Conservation (phyloP, 2,888 invertebrate species). For the Nomada flava region DNA sequence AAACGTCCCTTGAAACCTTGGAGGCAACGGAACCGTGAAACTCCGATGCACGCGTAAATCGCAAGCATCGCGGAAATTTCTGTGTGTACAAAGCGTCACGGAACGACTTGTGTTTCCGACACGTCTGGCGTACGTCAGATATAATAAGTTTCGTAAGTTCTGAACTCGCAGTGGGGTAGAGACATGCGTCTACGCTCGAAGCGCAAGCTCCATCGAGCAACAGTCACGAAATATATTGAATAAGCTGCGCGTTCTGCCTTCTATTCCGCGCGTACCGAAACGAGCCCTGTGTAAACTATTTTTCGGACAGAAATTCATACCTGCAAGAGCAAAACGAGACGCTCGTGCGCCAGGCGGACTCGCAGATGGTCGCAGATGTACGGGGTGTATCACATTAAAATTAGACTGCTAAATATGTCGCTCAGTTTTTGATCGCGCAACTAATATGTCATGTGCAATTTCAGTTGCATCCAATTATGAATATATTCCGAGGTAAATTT, state of each 20-base stretch:
- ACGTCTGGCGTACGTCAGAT: background rate
- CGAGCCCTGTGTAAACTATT: constrained; percentile 48
- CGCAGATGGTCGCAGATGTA: constrained; percentile 49
- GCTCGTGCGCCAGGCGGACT: constrained; percentile 14
- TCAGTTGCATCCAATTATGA: too few relatives aligned
- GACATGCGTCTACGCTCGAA: constrained; percentile 1
- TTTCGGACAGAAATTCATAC: constrained; percentile 48
- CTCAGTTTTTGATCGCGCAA: too few relatives aligned
- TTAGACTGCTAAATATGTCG: too few relatives aligned
- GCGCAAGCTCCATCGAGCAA: constrained; percentile 10
- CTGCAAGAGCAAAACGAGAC: constrained; percentile 42
- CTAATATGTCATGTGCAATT: too few relatives aligned
- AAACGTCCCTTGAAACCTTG: background rate
- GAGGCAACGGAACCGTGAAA: background rate
- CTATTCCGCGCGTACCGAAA: constrained; percentile 23
- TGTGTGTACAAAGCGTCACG: background rate
- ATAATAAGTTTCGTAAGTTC: constrained; percentile 47
- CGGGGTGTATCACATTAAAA: too few relatives aligned
- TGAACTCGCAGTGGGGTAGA: constrained; percentile 4
- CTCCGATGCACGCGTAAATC: constrained; percentile 4
- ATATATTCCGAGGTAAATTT: too few relatives aligned
- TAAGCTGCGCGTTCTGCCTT: background rate
- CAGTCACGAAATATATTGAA: constrained; percentile 54
- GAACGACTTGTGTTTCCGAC: background rate
- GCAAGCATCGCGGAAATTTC: background rate